These are phyloP conservation scores for Calvadosia cruxmelitensis DNA, from an alignment of 30 jellyfish, hydroid and myxozoan genomes.

Conservation along the genomic window DNA sequence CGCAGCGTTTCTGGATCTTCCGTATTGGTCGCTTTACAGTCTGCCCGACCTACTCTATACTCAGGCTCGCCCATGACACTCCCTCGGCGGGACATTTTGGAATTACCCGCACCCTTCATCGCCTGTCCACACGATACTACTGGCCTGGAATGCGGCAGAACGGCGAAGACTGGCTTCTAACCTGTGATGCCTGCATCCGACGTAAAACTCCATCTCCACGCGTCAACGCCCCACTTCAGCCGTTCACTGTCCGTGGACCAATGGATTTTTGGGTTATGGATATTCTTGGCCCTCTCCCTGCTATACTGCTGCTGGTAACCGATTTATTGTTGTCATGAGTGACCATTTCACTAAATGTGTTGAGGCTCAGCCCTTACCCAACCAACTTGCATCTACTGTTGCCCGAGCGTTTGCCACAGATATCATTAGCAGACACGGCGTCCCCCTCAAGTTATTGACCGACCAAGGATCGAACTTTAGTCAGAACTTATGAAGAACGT, in stretches of 20 bases:
- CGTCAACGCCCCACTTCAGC: constrained; percentile 31
- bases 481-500: too few species aligned
- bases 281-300: constrained; percentile 46
- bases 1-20: too few species aligned
- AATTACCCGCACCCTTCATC: constrained; percentile 4
- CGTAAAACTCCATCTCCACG: not conserved
- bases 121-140: constrained; percentile 13
- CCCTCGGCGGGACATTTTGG: constrained; percentile 41
- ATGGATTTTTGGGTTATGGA: constrained; percentile 26
- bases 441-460: too few species aligned
- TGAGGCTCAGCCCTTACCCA: too few species aligned
- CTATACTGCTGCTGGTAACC: constrained; percentile 30
- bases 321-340: constrained; percentile 30
- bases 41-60: constrained; percentile 1
- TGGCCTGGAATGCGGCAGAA: constrained; percentile 41
- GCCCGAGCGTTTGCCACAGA: too few species aligned
- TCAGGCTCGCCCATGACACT: constrained; percentile 17
- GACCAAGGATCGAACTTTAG: too few species aligned
- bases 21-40: too few species aligned
- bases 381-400: too few species aligned
- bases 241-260: constrained; percentile 29
- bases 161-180: constrained; percentile 5
- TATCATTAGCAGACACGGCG: too few species aligned
- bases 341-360: constrained; percentile 44
- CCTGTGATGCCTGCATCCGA: constrained; percentile 24